These are phyloP conservation scores for Druon quercuslanigerum DNA, from an alignment of 1,140 invertebrate genomes.

Conservation along the genomic window DNA sequence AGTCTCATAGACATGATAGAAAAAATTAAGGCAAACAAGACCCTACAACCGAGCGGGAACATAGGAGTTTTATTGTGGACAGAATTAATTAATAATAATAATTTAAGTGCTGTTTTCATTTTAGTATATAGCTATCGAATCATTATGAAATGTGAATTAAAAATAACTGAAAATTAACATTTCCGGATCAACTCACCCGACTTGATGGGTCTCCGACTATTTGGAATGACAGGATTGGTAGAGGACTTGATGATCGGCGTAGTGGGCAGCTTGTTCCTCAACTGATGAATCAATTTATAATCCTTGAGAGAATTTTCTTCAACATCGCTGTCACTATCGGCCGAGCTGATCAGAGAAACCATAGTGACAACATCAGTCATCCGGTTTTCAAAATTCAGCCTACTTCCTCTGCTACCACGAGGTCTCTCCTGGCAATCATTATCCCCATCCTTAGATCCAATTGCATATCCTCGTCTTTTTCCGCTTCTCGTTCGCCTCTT, in stretches of 20 bases:
- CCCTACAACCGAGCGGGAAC: too few species aligned
- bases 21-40: background rate
- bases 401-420: slow-evolving; percentile 41
- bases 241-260: slow-evolving; percentile 69
- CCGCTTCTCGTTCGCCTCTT: slow-evolving; percentile 64
- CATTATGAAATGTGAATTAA: too few species aligned
- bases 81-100: background rate
- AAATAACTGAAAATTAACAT: too few species aligned
- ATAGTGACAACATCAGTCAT: slow-evolving; percentile 75
- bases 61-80: too few species aligned
- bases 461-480: slow-evolving; percentile 56
- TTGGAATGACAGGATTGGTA: slow-evolving; percentile 50
- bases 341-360: slow-evolving; percentile 77
- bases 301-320: slow-evolving; percentile 64
- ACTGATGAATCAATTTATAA: slow-evolving; percentile 68
- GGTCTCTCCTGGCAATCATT: slow-evolving; percentile 36
- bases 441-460: slow-evolving; percentile 49
- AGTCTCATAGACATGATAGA: too few species aligned
- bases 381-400: slow-evolving; percentile 38
- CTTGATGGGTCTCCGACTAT: slow-evolving; percentile 72
- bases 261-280: slow-evolving; percentile 69
- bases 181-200: slow-evolving; percentile 65
- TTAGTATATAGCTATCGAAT: too few species aligned
- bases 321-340: slow-evolving; percentile 75
- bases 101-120: too few species aligned